Evolutionary conservation across 2,797 vertebrate species (phyloP).

Genomic region (Protosalanx chinensis): DNA sequence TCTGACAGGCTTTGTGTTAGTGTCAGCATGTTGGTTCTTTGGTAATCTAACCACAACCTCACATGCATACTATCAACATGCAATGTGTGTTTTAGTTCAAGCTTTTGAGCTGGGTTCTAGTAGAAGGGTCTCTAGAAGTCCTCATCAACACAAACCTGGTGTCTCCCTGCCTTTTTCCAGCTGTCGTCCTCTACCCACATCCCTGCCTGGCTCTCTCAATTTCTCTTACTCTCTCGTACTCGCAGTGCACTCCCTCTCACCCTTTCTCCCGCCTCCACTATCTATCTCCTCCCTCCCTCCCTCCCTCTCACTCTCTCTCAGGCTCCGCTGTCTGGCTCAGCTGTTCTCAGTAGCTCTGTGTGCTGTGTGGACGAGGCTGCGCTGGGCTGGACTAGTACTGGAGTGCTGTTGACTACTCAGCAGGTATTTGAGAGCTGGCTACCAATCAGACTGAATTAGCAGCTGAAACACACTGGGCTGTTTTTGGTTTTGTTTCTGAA

Average conservation of each 20-base stretch:
- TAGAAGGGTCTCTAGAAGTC: constrained; percentile 12
- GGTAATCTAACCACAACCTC: constrained; percentile 13
- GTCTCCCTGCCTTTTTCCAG: constrained; percentile 8
- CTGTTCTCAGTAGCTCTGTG: constrained; percentile 72
- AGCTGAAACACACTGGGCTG: constrained; percentile 64
- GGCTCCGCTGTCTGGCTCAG: constrained; percentile 63
- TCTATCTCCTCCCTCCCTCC: constrained; percentile 41
- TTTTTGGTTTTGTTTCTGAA: constrained; percentile 61
- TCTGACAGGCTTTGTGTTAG: background rate
- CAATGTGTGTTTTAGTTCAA: background rate
- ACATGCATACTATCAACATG: no score
- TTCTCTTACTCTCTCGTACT: constrained; percentile 21
- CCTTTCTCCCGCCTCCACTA: constrained; percentile 57
- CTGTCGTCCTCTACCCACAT: constrained; percentile 9
- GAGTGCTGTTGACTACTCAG: constrained; percentile 46
- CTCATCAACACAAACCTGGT: constrained; percentile 43
- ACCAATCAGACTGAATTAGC: constrained; percentile 55
- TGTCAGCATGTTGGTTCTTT: constrained; percentile 51
- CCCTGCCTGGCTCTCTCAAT: constrained; percentile 36
- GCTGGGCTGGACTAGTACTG: constrained; percentile 58
- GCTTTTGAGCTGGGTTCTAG: background rate
- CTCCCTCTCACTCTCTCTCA: constrained; percentile 51
- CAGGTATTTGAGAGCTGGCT: constrained; percentile 36
- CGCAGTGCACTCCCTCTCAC: constrained; percentile 26
- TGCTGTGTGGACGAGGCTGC: constrained; percentile 66